Percentiles rank a stretch among this genome's conserved stretches.
Conservation (phyloP, 2,113 vertebrate species). For the Acrocephalus kingi region DNA sequence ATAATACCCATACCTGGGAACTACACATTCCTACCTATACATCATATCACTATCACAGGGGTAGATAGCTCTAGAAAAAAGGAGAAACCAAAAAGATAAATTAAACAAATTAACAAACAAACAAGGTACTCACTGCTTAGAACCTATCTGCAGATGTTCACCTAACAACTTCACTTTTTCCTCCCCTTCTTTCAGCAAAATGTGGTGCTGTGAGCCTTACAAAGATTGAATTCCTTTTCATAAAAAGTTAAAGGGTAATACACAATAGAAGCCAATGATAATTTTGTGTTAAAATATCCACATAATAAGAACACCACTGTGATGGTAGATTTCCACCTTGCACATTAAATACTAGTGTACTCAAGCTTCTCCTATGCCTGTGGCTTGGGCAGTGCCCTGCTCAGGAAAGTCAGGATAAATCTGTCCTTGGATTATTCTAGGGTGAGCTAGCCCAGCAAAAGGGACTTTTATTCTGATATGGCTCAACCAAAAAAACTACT, state of each 20-base stretch:
- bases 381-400: background rate
- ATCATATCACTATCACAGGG: background rate
- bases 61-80: conserved; percentile 16
- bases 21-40: background rate
- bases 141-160: conserved; percentile 36
- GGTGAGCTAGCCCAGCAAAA: background rate
- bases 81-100: background rate
- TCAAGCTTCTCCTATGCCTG: background rate
- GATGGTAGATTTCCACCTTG: conserved; percentile 34
- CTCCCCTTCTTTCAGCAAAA: conserved; percentile 51
- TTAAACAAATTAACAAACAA: conserved; percentile 20
- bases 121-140: background rate
- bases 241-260: conserved; percentile 60
- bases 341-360: background rate
- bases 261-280: conserved; percentile 62
- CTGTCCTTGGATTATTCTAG: background rate
- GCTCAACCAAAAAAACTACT: background rate
- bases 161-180: conserved; percentile 45
- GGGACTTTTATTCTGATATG: background rate
- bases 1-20: background rate
- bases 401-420: background rate
- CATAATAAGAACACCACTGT: conserved; percentile 39
- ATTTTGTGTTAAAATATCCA: conserved; percentile 67
- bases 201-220: conserved; percentile 38
- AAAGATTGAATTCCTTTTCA: conserved; percentile 46